Base-by-base conservation (phyloP, 2,888 invertebrate species). In the Conistra vaccinii region DNA sequence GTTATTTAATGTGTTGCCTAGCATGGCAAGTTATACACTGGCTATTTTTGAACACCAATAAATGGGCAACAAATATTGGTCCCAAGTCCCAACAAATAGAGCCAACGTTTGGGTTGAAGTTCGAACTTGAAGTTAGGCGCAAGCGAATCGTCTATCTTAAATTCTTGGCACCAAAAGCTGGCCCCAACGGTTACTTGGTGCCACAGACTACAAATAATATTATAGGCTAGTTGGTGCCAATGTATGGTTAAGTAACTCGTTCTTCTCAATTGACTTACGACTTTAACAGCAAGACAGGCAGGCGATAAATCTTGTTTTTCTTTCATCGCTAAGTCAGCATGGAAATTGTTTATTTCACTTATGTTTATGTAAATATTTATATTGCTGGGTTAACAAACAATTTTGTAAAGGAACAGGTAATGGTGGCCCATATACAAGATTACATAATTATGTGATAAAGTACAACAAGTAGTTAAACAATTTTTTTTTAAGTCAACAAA, bases 271-370 rank as follows among this genome's bases (percentile, higher is more conserved):
- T 74, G 63, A 81, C 60, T 78, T 69, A 73, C 72, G 65, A 68
- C 72, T 78, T 48, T 45, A 74, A 26, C 42, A 60, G 39, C 53
- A 72, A 65, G 69, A 66, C 65, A 68, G 58, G 35, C 74, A 57
- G 29, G n/a, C 71, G 69, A 85, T 84, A 81, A 85, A 81, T 81
- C 71, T 69, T 75, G 69, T 84, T 85, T 77, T 85, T 81, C 72
- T 85, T 74, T 75, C 61, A 62, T 75, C 77, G 76, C 53, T 69
- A 61, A 81, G 39, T 74, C 45, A n/a, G 32, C 39, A 73, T 78
- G 72, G 65, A 74, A 73, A 81, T 77, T 72, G 69, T 73, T 85
- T 75, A 70, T 78, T 78, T 51, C 32, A 66, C 53, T 20, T 79
- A 67, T 57, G 53, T 78, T 70, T 83, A 68, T 60, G 53, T 58